phyloP scores from a whole-genome alignment of 2,113 vertebrate genomes.

The Phalacrocorax aristotelis region DNA sequence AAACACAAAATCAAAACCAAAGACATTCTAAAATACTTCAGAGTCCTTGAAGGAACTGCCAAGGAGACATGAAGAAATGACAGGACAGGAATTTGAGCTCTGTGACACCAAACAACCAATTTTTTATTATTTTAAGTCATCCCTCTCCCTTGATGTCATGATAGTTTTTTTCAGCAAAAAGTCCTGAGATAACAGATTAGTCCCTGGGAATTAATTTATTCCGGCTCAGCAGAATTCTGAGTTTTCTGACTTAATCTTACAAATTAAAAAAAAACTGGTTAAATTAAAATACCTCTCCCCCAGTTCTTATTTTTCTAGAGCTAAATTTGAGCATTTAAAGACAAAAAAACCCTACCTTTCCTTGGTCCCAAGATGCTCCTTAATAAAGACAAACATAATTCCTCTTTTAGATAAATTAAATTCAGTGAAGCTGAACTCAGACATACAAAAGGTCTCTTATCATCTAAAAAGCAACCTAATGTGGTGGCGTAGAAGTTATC shows the following conservation, averaged over 20 bases:
- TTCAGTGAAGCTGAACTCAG: not conserved
- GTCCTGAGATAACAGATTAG: not conserved
- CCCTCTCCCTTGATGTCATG: not conserved
- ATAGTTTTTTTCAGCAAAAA: not conserved
- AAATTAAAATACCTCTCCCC: not conserved
- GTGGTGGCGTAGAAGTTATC: not conserved
- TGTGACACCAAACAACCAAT: rapidly evolving
- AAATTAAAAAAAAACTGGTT: not conserved
- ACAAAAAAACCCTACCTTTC: not conserved
- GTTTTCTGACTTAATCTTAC: not conserved
- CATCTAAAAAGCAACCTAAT: not conserved
- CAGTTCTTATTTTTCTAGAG: not conserved
- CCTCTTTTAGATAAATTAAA: not conserved
- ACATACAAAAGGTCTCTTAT: not conserved
- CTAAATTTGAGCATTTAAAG: not conserved
- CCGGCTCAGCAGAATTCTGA: not conserved
- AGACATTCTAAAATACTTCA: not conserved
- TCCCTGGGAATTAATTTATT: not conserved
- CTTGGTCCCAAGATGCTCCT: not conserved
- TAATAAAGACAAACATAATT: not conserved
- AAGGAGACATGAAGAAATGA: not conserved
- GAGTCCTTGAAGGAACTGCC: not conserved
- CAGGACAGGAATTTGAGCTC: not conserved
- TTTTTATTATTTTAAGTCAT: not conserved
- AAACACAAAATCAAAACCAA: not conserved